These are phyloP conservation scores for Mormoops blainvillei DNA, from an alignment of 2,113 vertebrate genomes.

Conservation along the genomic window DNA sequence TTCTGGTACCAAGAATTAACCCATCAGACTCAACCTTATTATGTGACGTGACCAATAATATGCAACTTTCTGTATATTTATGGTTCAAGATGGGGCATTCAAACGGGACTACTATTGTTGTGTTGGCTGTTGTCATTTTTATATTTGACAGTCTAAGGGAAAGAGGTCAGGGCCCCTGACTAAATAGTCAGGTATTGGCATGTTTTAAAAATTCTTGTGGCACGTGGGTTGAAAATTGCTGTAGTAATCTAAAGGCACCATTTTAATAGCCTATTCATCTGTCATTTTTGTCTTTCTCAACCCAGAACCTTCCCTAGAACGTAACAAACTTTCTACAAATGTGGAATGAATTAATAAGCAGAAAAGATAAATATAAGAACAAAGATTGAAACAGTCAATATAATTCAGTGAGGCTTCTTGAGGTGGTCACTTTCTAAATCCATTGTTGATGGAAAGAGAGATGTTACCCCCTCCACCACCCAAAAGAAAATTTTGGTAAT, in stretches of 20 bases:
- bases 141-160: background rate
- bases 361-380: background rate
- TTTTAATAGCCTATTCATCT: background rate
- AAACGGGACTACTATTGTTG: background rate
- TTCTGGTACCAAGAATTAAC: background rate
- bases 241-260: background rate
- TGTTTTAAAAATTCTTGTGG: background rate
- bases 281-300: background rate
- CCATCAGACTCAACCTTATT: background rate
- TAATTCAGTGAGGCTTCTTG: background rate
- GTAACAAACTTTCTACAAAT: background rate
- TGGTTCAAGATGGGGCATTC: background rate
- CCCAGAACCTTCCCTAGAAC: background rate
- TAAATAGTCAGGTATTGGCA: background rate
- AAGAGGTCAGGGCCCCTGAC: background rate
- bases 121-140: background rate
- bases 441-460: background rate
- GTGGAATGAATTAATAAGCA: background rate
- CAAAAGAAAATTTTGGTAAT: background rate
- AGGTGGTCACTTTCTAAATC: background rate
- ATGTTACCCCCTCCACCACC: accelerated
- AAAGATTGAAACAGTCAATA: background rate
- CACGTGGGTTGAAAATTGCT: background rate
- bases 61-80: background rate
- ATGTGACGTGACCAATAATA: background rate